These are phyloP conservation scores for Melitaea cinxia DNA, from an alignment of 1,140 invertebrate species.

Conservation along the genomic window DNA sequence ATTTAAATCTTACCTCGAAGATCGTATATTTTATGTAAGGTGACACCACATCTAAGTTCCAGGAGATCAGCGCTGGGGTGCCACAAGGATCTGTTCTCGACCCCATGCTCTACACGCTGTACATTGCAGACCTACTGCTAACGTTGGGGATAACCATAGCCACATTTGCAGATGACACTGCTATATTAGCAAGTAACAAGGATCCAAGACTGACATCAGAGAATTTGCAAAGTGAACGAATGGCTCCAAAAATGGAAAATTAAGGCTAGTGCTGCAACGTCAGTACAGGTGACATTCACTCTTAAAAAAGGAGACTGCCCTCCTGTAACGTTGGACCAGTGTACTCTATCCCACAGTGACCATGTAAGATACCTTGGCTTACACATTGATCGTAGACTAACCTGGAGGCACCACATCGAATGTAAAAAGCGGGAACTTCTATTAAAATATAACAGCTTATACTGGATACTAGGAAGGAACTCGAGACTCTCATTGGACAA, in stretches of 20 bases:
- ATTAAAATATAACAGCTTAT: not conserved
- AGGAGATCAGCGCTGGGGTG: not conserved
- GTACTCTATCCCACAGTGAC: not conserved
- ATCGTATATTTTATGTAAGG: too few relatives aligned
- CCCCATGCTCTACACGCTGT: not conserved
- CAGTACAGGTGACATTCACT: slow-evolving; percentile 12
- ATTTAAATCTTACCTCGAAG: slow-evolving; percentile 6
- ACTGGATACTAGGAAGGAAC: too few relatives aligned
- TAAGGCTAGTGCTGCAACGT: too few relatives aligned
- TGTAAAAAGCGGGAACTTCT: not conserved
- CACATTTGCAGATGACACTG: too few relatives aligned
- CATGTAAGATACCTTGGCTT: slow-evolving; percentile 14
- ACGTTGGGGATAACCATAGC: not conserved
- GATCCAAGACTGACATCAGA: slow-evolving; percentile 1
- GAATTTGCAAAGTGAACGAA: not conserved
- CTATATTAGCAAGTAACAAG: too few relatives aligned
- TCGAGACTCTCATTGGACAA: not conserved
- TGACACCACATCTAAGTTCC: not conserved
- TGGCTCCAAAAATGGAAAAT: too few relatives aligned
- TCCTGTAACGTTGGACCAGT: not conserved
- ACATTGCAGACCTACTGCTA: slow-evolving; percentile 1
- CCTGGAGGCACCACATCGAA: not conserved
- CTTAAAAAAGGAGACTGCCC: slow-evolving; percentile 4
- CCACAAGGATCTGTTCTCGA: slow-evolving; percentile 6
- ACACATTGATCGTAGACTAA: slow-evolving; percentile 4